Conservation (phyloP, 2,797 vertebrate genomes). For the Sebastes vulpes region DNA sequence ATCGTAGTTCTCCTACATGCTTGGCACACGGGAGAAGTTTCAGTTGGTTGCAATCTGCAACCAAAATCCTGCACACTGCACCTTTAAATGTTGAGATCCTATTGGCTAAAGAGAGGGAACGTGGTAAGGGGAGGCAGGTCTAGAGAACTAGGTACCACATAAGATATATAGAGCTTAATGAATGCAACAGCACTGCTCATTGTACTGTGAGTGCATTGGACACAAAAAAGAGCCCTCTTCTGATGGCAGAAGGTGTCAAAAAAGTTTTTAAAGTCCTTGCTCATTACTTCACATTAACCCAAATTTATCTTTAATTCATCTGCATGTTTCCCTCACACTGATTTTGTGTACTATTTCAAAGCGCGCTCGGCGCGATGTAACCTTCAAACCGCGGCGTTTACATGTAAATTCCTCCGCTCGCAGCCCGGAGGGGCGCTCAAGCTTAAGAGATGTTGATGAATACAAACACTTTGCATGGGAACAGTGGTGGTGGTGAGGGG, state of each 20-base stretch:
- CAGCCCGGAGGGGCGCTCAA: conserved; percentile 43
- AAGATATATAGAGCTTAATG: not conserved
- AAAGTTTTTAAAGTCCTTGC: not conserved
- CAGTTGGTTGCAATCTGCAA: too few relatives aligned
- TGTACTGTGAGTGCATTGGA: not conserved
- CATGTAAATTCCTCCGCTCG: conserved; percentile 35
- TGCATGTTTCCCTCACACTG: not conserved
- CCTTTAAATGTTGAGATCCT: not conserved
- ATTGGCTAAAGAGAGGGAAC: not conserved
- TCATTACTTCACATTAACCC: not conserved
- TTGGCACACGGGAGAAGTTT: too few relatives aligned
- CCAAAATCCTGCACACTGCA: too few relatives aligned
- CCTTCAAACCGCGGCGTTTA: conserved; percentile 44
- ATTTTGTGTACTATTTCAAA: conserved; percentile 14
- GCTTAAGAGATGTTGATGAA: conserved; percentile 37
- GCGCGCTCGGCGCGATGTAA: conserved; percentile 31
- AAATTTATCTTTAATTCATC: not conserved
- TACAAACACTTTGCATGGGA: conserved; percentile 43
- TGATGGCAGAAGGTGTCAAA: not conserved
- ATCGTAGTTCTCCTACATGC: too few relatives aligned
- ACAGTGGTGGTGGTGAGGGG: not conserved
- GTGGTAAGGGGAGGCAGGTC: not conserved
- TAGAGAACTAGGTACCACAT: not conserved
- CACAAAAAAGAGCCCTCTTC: too few relatives aligned
- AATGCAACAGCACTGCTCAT: not conserved